phyloP scores from a whole-genome alignment of 2,888 invertebrate species.

The Geophilus truncorum region DNA sequence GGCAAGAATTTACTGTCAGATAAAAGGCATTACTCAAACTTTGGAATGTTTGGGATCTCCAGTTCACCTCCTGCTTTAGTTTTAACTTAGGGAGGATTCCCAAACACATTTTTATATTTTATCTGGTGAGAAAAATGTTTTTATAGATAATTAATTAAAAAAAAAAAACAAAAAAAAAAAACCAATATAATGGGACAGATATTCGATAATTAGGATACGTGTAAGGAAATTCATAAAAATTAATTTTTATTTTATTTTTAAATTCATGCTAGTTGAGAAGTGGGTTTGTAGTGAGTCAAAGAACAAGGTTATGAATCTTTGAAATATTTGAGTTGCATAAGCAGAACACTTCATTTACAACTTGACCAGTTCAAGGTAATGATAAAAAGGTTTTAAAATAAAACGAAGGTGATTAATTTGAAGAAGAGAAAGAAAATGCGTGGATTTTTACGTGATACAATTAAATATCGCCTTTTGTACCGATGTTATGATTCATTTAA shows the following conservation, averaged over 20 bases:
- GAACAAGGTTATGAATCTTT: constrained; percentile 2
- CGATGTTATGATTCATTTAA: background rate
- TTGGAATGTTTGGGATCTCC: constrained; percentile 27
- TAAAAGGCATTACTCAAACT: constrained; percentile 19
- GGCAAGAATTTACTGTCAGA: background rate
- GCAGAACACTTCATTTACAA: constrained; percentile 21
- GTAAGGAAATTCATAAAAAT: too few species aligned
- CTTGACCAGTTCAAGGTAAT: constrained; percentile 1
- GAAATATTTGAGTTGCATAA: constrained; percentile 17
- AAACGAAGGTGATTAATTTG: too few species aligned
- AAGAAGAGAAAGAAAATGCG: background rate
- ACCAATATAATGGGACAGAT: background rate
- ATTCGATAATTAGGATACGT: background rate
- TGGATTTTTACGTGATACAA: background rate
- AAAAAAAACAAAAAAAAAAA: background rate
- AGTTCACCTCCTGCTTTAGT: background rate
- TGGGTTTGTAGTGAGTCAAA: constrained; percentile 12
- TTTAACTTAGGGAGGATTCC: background rate
- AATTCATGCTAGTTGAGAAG: background rate
- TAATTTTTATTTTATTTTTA: too few species aligned
- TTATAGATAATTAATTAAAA: background rate
- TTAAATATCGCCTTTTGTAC: background rate
- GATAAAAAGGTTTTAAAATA: too few species aligned
- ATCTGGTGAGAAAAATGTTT: background rate
- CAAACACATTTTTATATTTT: background rate